Evolutionary conservation across 2,888 invertebrate species (phyloP).

Genomic region (Napeogenes inachia): DNA sequence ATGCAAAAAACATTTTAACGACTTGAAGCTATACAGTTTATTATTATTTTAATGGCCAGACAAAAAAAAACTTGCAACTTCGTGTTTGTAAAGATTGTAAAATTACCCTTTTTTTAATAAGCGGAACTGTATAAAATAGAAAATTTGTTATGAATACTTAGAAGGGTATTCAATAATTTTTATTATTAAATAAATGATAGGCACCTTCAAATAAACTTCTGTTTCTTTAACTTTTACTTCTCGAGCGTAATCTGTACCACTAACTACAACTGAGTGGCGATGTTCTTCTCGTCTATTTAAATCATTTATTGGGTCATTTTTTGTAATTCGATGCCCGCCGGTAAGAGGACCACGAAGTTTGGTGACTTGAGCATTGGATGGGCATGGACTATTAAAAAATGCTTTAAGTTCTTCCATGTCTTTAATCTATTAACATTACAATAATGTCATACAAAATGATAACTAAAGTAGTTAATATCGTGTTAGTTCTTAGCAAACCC

Average conservation of each 20-base stretch:
- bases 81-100: too few species aligned
- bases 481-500: too few species aligned
- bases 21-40: too few species aligned
- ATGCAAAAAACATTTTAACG: too few species aligned
- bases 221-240: conserved; percentile 54
- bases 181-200: not conserved
- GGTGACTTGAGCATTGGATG: conserved; percentile 45
- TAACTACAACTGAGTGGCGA: conserved; percentile 47
- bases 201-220: conserved; percentile 55
- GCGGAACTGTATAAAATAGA: too few species aligned
- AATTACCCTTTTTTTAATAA: too few species aligned
- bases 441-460: too few species aligned
- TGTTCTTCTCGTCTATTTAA: conserved; percentile 55
- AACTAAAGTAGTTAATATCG: too few species aligned
- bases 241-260: conserved; percentile 58
- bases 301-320: conserved; percentile 46
- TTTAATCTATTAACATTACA: not conserved
- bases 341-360: conserved; percentile 59
- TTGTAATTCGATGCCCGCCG: conserved; percentile 53
- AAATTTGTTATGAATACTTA: not conserved
- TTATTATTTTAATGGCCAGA: too few species aligned
- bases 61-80: too few species aligned
- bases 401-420: conserved; percentile 61
- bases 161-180: not conserved
- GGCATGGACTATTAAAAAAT: conserved; percentile 56